phyloP scores from a whole-genome alignment of 2,113 vertebrate genomes.

The Isichthys henryi region DNA sequence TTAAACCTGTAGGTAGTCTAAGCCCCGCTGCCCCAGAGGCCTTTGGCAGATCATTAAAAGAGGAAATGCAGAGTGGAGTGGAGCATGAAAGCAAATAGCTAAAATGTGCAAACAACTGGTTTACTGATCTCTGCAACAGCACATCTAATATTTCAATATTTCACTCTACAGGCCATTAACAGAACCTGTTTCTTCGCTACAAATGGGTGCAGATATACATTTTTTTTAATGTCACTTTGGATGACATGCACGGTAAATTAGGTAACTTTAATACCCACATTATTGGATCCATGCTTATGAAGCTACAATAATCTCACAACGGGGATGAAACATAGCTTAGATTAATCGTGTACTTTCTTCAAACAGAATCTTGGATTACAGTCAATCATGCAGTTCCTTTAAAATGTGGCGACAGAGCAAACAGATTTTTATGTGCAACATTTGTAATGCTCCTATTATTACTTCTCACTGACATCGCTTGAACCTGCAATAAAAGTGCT shows the following conservation, averaged over 20 bases:
- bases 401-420: background rate
- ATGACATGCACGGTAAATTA: background rate
- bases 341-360: background rate
- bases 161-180: background rate
- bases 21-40: background rate
- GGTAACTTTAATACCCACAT: background rate
- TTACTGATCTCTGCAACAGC: background rate
- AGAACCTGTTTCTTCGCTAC: background rate
- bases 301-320: background rate
- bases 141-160: background rate
- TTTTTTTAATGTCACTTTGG: background rate
- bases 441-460: background rate
- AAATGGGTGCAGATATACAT: background rate
- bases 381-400: background rate
- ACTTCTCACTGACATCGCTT: background rate
- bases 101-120: background rate
- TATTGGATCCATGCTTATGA: background rate
- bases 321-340: background rate
- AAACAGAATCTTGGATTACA: background rate
- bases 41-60: background rate
- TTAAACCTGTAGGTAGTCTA: background rate
- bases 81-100: background rate
- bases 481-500: background rate
- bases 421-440: background rate
- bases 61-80: background rate